phyloP scores from a whole-genome alignment of 2,113 vertebrate genomes.

The Nanorana parkeri region DNA sequence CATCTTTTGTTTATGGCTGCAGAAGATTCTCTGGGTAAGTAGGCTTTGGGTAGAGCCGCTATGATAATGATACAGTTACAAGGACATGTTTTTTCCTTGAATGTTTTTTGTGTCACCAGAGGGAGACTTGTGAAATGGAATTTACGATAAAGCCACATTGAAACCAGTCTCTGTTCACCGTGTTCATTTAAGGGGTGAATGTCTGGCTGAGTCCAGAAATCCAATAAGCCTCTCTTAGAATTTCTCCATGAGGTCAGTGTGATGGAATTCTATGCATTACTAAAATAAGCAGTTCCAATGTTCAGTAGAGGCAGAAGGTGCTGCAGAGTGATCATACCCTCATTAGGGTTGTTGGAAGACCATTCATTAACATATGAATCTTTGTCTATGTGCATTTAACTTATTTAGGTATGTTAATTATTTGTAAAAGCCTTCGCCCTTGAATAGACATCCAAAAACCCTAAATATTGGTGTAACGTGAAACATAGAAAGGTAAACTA shows the following conservation, averaged over 20 bases:
- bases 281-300: slow-evolving; percentile 52
- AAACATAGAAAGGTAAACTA: too few species aligned
- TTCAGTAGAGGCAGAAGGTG: too few species aligned
- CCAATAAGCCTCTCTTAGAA: slow-evolving; percentile 47
- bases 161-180: slow-evolving; percentile 43
- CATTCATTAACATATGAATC: too few species aligned
- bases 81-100: too few species aligned
- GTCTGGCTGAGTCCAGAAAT: not conserved
- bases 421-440: too few species aligned
- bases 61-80: not conserved
- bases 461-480: too few species aligned
- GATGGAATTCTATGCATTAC: slow-evolving; percentile 60
- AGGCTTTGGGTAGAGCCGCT: not conserved
- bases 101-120: slow-evolving; percentile 10
- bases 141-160: slow-evolving; percentile 51
- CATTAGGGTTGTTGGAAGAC: too few species aligned
- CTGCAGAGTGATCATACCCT: too few species aligned
- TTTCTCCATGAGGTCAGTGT: slow-evolving; percentile 32
- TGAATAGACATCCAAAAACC: too few species aligned
- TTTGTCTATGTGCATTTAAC: too few species aligned
- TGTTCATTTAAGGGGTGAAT: slow-evolving; percentile 20
- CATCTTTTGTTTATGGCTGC: slow-evolving; percentile 61
- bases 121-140: not conserved
- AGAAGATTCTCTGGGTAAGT: slow-evolving; percentile 65
- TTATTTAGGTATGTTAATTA: too few species aligned